phyloP scores from a whole-genome alignment of 2,113 vertebrate genomes.

The Mus pahari region DNA sequence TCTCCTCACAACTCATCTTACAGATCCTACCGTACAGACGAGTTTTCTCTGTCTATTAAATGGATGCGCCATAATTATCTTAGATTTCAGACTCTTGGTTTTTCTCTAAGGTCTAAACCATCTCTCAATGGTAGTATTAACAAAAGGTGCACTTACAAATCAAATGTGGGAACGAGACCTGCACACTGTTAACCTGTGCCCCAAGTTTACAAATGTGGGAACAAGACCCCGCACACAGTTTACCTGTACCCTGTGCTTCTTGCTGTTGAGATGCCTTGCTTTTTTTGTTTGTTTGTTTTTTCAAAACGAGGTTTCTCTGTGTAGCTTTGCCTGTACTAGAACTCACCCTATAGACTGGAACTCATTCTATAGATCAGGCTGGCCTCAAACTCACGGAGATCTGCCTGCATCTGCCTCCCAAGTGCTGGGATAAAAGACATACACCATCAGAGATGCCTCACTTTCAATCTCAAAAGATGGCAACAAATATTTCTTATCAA shows the following conservation, averaged over 20 bases:
- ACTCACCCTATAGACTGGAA: no score
- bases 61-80: not conserved
- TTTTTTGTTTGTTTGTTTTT: no score
- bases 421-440: no score
- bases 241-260: no score
- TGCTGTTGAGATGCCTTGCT: not conserved
- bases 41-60: not conserved
- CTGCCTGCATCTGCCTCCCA: no score
- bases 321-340: no score
- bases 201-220: no score
- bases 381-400: no score
- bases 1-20: not conserved
- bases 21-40: not conserved
- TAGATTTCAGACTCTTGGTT: slow-evolving; percentile 19
- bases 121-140: not conserved
- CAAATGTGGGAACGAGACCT: slow-evolving; percentile 25
- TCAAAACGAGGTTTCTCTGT: no score
- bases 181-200: not conserved
- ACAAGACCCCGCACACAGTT: no score
- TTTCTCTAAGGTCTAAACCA: not conserved
- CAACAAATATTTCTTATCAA: slow-evolving; percentile 24
- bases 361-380: no score
- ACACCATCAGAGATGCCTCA: no score
- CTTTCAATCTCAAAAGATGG: not conserved
- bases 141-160: slow-evolving; percentile 16